These are phyloP conservation scores for Euwallacea similis DNA, from an alignment of 1,140 invertebrate species.

Conservation along the genomic window DNA sequence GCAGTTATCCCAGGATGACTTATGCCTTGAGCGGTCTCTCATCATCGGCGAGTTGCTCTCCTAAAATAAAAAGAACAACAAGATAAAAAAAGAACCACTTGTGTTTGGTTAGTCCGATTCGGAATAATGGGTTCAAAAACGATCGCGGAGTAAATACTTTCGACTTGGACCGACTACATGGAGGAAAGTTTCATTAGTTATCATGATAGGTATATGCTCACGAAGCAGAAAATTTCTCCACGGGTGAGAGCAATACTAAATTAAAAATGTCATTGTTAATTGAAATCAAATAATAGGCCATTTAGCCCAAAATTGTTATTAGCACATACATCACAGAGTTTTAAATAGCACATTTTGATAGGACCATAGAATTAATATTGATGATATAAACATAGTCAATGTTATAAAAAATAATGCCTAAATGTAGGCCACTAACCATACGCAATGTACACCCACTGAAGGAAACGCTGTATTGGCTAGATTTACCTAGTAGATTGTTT, in stretches of 20 bases:
- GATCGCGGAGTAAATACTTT: conserved; percentile 28
- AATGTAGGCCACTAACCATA: too few relatives aligned
- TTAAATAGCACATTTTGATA: too few relatives aligned
- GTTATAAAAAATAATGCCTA: too few relatives aligned
- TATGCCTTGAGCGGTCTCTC: conserved; percentile 25
- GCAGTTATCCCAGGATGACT: conserved; percentile 26
- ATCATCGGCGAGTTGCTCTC: conserved; percentile 20
- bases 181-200: not conserved
- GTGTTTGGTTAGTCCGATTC: conserved; percentile 27
- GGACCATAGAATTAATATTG: too few relatives aligned
- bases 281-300: not conserved
- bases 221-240: not conserved
- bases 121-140: conserved; percentile 31
- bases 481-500: too few relatives aligned
- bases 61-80: conserved; percentile 25
- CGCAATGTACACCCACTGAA: too few relatives aligned
- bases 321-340: too few relatives aligned
- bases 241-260: not conserved
- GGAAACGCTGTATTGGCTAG: too few relatives aligned
- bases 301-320: too few relatives aligned
- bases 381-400: too few relatives aligned
- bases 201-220: not conserved
- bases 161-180: not conserved
- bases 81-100: conserved; percentile 23
- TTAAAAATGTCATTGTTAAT: not conserved